Base-by-base conservation (phyloP, 2,888 invertebrate genomes). In the Doris montereyensis region DNA sequence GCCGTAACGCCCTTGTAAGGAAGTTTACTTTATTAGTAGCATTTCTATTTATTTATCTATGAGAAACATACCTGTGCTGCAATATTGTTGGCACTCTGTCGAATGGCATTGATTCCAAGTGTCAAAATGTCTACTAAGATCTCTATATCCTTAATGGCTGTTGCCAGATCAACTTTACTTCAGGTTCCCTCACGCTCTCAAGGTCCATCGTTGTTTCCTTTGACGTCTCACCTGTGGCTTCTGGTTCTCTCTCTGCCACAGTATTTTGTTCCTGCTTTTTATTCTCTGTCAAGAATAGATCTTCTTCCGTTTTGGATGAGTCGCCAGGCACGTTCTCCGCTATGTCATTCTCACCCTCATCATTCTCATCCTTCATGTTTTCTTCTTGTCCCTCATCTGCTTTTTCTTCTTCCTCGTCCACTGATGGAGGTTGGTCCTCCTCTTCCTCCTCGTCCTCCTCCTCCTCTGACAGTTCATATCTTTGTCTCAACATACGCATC, bases 61-160 rank as follows among this genome's bases (percentile, higher is more conserved):
- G n/a, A n/a, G n/a, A 30, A n/a, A 77, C 34, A 57, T 77, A 86
- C 86, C 85, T 86, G 86, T 13, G 82, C 34, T 30, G 83, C 82
- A n/a, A 87, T 60, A 35, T 83, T 84, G 21, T 75, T 76, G 0
- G 84, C 77, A 81, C 86, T 85, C 34, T 84, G 85, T 17, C 86
- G 77, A 32, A 87, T 83, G 58, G 73, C 81, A 58, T 88, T 87
- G 71, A 77, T 75, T 2, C 84, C 83, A n/a, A 86, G 81, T 4
- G 83, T 77, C 13, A 88, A 72, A 73, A 87, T 81, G 35, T 84
- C 81, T 8, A 81, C 58, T 4, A 88, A 77, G 21, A 78, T 74
- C 52, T 84, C 78, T 17, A 87, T 77, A 24, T 84, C 86, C 30
- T 81, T 80, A 34, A 77, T 30, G 5, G 75, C 73, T n/a, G 78